phyloP scores from a whole-genome alignment of 2,797 vertebrate genomes.

The Allobates femoralis region DNA sequence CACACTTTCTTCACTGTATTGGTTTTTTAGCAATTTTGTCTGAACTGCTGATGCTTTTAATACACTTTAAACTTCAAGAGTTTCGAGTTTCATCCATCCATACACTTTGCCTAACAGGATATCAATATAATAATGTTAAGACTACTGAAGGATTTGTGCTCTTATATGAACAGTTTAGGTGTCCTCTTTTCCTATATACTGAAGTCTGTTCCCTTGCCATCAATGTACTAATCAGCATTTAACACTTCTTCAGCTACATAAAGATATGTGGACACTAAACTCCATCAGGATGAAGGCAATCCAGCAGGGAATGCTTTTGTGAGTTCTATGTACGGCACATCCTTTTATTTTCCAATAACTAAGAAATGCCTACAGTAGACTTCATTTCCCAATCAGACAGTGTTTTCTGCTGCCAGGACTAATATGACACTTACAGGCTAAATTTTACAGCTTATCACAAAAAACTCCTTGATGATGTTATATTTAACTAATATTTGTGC shows the following conservation, averaged over 20 bases:
- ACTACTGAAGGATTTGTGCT: not conserved
- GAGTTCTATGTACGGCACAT: not conserved
- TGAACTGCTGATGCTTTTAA: not conserved
- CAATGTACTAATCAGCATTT: not conserved
- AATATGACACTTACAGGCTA: not conserved
- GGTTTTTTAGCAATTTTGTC: not conserved
- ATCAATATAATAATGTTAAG: not conserved
- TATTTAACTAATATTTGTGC: not conserved
- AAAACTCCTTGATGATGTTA: not conserved
- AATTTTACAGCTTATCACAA: not conserved
- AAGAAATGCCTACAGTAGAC: not conserved
- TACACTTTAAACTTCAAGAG: not conserved
- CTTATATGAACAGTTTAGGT: not conserved
- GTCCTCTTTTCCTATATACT: not conserved
- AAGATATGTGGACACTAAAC: not conserved
- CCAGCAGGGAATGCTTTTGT: not conserved
- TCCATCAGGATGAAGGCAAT: not conserved
- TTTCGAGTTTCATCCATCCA: not conserved
- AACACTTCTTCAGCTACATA: not conserved
- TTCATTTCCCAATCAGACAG: not conserved
- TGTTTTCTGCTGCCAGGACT: not conserved
- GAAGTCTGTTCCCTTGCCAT: not conserved
- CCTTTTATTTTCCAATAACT: conserved; percentile 6
- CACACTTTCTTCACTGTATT: not conserved
- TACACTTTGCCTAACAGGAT: not conserved